Percentiles rank a stretch among this genome's conserved stretches.
These are phyloP conservation scores for Acropternis orthonyx DNA, from an alignment of 2,797 vertebrate species.

Conservation along the genomic window DNA sequence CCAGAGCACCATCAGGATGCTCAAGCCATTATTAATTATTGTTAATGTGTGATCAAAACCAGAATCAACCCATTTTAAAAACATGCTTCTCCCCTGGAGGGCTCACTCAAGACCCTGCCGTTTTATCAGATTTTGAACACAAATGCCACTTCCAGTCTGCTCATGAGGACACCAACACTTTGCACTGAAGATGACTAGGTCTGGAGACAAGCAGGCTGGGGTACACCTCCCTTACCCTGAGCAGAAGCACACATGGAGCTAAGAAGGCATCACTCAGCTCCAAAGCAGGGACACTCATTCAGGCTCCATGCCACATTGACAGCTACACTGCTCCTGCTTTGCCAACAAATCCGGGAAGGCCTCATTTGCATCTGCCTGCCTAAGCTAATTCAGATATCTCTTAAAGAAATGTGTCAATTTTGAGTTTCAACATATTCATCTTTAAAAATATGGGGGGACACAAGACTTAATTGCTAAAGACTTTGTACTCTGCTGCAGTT, in stretches of 20 bases:
- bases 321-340: fast-evolving
- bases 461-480: not conserved
- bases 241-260: not conserved
- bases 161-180: not conserved
- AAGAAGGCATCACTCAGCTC: not conserved
- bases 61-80: not conserved
- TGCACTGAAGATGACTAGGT: not conserved
- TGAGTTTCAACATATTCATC: not conserved
- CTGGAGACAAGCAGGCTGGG: not conserved
- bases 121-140: not conserved
- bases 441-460: not conserved
- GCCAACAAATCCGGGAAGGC: not conserved
- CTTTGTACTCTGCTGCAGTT: not conserved
- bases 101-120: not conserved
- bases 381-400: not conserved
- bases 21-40: not conserved
- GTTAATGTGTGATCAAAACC: not conserved
- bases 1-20: not conserved
- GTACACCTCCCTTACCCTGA: fast-evolving
- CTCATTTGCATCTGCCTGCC: not conserved
- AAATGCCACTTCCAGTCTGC: not conserved
- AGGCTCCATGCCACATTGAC: not conserved
- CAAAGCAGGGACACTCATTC: not conserved
- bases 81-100: fast-evolving
- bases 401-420: not conserved